Conservation (phyloP, 2,113 vertebrate genomes). For the Gymnarchus niloticus region DNA sequence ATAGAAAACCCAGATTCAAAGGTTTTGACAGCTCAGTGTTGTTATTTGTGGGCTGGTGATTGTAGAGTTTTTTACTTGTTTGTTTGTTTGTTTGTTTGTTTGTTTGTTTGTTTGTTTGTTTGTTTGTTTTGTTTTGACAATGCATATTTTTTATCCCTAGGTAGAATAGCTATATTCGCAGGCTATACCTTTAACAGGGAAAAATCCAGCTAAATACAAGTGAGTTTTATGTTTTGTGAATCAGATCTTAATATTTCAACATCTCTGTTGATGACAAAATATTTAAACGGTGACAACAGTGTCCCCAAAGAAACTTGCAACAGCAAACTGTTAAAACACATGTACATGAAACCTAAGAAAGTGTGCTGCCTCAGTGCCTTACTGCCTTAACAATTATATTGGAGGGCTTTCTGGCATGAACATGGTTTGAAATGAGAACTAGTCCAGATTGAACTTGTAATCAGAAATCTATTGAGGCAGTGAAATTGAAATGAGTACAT, state of each 20-base stretch:
- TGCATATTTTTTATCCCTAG: background rate
- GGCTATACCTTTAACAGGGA: background rate
- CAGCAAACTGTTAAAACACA: background rate
- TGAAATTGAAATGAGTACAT: background rate
- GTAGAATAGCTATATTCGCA: background rate
- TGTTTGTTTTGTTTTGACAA: too few species aligned
- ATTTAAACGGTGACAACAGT: background rate
- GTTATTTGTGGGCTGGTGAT: too few species aligned
- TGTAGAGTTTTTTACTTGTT: too few species aligned
- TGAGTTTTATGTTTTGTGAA: background rate
- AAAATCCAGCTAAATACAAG: background rate
- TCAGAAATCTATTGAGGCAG: background rate
- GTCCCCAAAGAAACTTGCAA: too few species aligned
- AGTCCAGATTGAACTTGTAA: background rate
- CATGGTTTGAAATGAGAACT: too few species aligned
- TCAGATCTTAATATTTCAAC: background rate
- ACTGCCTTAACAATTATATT: background rate
- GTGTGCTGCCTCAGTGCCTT: background rate
- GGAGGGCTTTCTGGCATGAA: background rate
- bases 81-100: too few species aligned
- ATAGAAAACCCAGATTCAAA: too few species aligned
- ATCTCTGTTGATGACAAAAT: background rate
- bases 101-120: too few species aligned
- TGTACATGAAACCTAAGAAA: background rate
- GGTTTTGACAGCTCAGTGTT: too few species aligned